Evolutionary conservation across 1,140 invertebrate species (phyloP), one percentile per base, ranked within the genome.

Genomic region (Psilanteris sp.): DNA sequence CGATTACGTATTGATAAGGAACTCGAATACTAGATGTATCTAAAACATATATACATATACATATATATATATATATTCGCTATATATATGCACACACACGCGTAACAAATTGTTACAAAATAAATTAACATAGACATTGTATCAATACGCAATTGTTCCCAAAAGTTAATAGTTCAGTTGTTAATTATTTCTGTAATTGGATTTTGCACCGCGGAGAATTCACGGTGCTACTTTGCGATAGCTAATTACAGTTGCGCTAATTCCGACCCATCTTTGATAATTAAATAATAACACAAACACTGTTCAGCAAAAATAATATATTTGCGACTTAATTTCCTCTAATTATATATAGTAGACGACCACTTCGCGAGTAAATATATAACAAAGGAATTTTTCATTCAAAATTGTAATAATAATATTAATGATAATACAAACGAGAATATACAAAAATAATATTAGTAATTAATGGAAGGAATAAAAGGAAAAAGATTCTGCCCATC

Each of bases 131-230:
- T 57, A 32, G n/a, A 26, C n/a, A 18, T 54, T 46, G 24, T 31
- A 48, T 55, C 41, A 57, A 57, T 68, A 32, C 50, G 50, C 34
- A 29, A 68, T 68, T 57, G 43, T 68, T 48, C 5, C 2, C 5
- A 18, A 18, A 48, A 37, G 48, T 57, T 55, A 37, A 67, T 57
- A 48, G 39, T 48, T 46, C 8, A 34, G 24, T 48, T 48, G 22
- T 8, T 57, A 48, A 57, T 57, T 57, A 50, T 57, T 57, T 39
- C 43, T 50, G 34, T 39, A 57, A 55, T 46, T 67, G 48, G 22
- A 31, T 52, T 34, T 34, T 11, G 14, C 26, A 8, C 37, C n/a
- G 32, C n/a, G 11, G n/a, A 55, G 20, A 43, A 37, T 44, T 32
- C 48, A 32, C 7, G 20, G 0, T 13, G 29, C 6, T 22, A 46